Evolutionary conservation across 2,888 invertebrate species (phyloP), one percentile per base, ranked within the genome.

Genomic region (Rhaphigaster nebulosa): DNA sequence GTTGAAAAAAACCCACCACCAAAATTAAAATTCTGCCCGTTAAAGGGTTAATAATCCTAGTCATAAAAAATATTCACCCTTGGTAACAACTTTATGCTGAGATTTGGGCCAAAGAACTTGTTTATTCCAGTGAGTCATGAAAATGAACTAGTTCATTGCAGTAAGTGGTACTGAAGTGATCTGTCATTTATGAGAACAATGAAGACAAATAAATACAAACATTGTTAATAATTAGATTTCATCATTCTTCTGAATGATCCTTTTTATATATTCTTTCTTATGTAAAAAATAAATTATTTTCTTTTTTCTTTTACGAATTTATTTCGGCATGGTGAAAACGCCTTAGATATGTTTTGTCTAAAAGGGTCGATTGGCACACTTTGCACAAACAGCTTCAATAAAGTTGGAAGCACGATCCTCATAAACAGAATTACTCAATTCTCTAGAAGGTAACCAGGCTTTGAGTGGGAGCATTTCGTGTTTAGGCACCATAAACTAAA

Each of bases 341-440:
- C 6, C 34, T 38, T 20, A 20, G 20, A 8, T 38, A 34, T 76
- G 23, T 76, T 38, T 34, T 38, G 18, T 8, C 8, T 38, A 13
- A n/a, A 84, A 41, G 10, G 45, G 45, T 84, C 84, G 84, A 84
- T 41, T n/a, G 45, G 45, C 45, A 45, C n/a, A 84, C 45, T 45
- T 45, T 84, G 45, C 45, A 41, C 41, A 38, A 41, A 80, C 29
- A 4, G 26, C 41, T 45, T 50, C 84, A 45, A 45, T 84, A 84
- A 84, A 84, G 45, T 84, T 84, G 45, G 45, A 23, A 45, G 45
- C 84, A 84, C 84, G 45, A 84, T 26, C n/a, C 45, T 50, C 45
- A n/a, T 84, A 84, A 84, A 41, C n/a, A n/a, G 45, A 50, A 84
- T 84, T 84, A 84, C 84, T 84, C 84, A 41, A 84, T 50, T 84